Evolutionary conservation across 2,113 vertebrate species (phyloP).

Genomic region (Neolamprologus toae): DNA sequence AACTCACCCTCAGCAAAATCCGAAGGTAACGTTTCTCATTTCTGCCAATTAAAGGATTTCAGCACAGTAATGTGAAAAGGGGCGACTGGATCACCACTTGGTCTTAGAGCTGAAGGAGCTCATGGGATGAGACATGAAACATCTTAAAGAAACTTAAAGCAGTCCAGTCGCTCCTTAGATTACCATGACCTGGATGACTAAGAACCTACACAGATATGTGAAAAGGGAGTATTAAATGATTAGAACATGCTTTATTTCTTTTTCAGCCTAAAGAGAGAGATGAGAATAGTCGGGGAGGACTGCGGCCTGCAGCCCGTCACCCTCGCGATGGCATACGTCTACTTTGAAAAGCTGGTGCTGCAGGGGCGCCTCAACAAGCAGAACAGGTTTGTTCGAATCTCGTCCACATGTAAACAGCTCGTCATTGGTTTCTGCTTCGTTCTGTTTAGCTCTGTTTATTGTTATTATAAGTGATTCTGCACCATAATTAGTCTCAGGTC

Average conservation of each 20-base stretch:
- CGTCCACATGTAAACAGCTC: fast-evolving
- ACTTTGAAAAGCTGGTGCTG: slow-evolving; percentile 97
- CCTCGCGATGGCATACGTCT: slow-evolving; percentile 93
- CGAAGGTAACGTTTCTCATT: slow-evolving; percentile 77
- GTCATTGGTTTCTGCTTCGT: fast-evolving
- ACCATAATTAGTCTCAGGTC: background rate
- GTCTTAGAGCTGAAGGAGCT: background rate
- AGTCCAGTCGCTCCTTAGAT: background rate
- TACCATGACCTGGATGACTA: background rate
- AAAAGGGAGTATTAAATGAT: fast-evolving
- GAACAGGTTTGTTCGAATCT: slow-evolving; percentile 64
- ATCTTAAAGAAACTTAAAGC: fast-evolving
- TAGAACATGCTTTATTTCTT: background rate
- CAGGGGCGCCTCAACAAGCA: slow-evolving; percentile 95
- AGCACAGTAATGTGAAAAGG: background rate
- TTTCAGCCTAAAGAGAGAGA: slow-evolving; percentile 89
- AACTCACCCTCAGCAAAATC: slow-evolving; percentile 93
- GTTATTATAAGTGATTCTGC: fast-evolving
- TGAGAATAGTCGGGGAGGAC: slow-evolving; percentile 83
- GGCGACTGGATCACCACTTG: background rate
- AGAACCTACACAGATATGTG: fast-evolving
- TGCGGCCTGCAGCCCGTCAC: slow-evolving; percentile 86
- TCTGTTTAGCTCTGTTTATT: background rate
- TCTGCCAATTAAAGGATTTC: fast-evolving
- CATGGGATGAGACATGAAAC: background rate